Evolutionary conservation across 2,888 invertebrate species (phyloP), one percentile per base, ranked within the genome.

Genomic region (Poecilus cupreus): DNA sequence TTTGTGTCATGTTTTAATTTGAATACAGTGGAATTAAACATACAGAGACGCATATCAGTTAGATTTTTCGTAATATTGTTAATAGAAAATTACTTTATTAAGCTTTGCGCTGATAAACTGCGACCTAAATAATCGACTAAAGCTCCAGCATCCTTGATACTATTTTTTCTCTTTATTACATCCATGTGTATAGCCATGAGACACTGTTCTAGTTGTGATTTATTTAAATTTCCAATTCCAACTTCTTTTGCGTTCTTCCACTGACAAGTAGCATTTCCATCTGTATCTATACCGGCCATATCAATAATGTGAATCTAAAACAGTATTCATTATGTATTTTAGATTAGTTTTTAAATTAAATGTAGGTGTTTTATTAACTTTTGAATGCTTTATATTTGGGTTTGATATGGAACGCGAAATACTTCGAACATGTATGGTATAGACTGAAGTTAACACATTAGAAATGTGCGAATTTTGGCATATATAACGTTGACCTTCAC

Each of bases 221-320:
- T 90, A 24, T 86, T 87, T 26, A 88, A 86, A 85, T 90, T 90
- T 10, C 88, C 90, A 11, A 83, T 83, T 1, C 88, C 88, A 11
- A 90, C 84, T 81, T 90, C 88, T 2, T 80, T 82, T 1, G 86
- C 83, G 11, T 85, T 84, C 84, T 90, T 90, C 80, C 85, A 85
- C 10, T 84, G 74, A 39, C 86, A 87, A 32, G 85, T 84, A 1
- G 83, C 37, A 78, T 88, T 88, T 24, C 88, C 88, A 1, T 85
- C 83, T 26, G 85, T 87, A 82, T 89, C 89, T 6, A 85, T 87
- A 11, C 90, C 90, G 37, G 89, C 90, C 85, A 90, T 85, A 85
- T 90, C 90, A 16, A 90, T 87, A 22, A 90, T 82, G 83, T 90
- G 90, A 60, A 90, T 83, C 90, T 90, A 82, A n/a, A 84, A 74